Percentiles rank a stretch among this genome's conserved stretches.
These are phyloP conservation scores for Arizona elegans DNA, from an alignment of 2,113 vertebrate species.

Conservation along the genomic window DNA sequence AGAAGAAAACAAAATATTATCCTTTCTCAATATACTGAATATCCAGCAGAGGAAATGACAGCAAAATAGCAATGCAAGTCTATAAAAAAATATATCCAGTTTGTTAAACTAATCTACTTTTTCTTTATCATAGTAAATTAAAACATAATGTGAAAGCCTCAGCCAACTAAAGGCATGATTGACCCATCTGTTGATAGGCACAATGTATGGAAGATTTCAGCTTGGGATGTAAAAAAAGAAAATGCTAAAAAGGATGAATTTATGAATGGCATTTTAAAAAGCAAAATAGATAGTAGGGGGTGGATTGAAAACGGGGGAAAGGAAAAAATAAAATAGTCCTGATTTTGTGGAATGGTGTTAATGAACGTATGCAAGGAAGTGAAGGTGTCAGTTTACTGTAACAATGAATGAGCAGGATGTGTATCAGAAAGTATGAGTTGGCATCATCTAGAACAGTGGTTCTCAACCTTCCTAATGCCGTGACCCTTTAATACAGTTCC, in stretches of 20 bases:
- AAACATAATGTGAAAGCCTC: not conserved
- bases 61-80: not conserved
- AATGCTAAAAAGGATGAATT: not conserved
- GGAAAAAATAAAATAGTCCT: not conserved
- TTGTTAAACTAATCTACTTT: not conserved
- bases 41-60: not conserved
- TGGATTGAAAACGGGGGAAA: not conserved
- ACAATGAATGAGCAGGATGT: not conserved
- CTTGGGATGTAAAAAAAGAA: not conserved
- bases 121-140: not conserved
- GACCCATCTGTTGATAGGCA: not conserved
- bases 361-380: not conserved
- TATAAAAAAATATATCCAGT: not conserved
- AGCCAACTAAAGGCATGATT: not conserved
- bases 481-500: too few relatives aligned
- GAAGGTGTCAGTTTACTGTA: not conserved
- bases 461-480: too few relatives aligned
- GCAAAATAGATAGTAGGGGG: not conserved
- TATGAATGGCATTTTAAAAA: not conserved
- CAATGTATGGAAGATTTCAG: not conserved
- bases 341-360: not conserved
- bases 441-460: not conserved
- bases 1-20: not conserved
- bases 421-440: not conserved
- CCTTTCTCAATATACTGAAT: not conserved